phyloP scores from a whole-genome alignment of 1,140 invertebrate species.

The Chionoecetes opilio region DNA sequence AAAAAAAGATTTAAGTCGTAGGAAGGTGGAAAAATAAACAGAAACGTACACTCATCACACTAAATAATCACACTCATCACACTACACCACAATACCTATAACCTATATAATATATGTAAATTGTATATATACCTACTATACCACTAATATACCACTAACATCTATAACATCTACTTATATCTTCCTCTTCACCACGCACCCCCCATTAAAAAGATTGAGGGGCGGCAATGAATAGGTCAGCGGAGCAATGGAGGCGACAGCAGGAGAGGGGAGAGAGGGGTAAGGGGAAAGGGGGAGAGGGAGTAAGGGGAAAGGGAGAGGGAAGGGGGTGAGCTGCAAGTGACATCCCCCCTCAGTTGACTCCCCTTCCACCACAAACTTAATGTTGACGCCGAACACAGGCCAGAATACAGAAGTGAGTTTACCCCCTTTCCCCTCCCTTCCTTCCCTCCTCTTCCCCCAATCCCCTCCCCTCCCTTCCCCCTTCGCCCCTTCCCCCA shows the following conservation, averaged over 20 bases:
- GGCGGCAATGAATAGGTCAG: neutral
- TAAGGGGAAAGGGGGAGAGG: neutral
- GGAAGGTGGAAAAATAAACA: no score
- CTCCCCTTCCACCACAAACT: conserved; percentile 2
- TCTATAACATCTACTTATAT: no score
- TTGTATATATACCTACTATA: no score
- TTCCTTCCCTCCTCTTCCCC: neutral
- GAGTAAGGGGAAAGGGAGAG: neutral
- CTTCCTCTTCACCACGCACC: neutral
- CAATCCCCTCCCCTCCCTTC: neutral
- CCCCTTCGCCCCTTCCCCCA: no score
- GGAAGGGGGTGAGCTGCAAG: neutral
- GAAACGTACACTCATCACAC: no score
- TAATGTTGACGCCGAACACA: neutral
- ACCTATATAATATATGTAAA: no score
- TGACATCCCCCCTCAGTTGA: neutral
- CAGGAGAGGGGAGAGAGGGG: neutral
- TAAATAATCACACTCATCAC: no score
- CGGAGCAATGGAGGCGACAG: neutral
- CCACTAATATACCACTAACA: no score
- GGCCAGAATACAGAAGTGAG: neutral
- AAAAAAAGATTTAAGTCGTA: no score
- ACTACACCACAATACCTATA: no score
- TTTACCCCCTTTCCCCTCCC: neutral
- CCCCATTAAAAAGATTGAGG: neutral